These are phyloP conservation scores for Gobionotothen gibberifrons DNA, from an alignment of 2,797 vertebrate genomes.

Conservation along the genomic window DNA sequence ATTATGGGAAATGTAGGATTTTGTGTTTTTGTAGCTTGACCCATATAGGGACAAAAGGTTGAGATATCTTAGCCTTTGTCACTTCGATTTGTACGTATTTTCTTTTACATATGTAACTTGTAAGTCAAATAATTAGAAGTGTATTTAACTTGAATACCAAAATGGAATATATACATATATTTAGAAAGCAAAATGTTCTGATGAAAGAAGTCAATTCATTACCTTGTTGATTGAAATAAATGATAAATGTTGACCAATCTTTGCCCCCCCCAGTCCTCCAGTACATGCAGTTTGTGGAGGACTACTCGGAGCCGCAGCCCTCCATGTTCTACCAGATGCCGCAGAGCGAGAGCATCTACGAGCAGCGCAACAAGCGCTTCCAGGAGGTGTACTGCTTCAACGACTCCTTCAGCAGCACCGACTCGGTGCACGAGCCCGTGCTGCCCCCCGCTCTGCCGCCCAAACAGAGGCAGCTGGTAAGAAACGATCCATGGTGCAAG, in stretches of 20 bases:
- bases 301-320: slow-evolving; percentile 98
- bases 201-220: neutral
- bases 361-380: slow-evolving; percentile 95
- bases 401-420: slow-evolving; percentile 90
- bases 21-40: neutral
- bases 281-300: slow-evolving; percentile 99
- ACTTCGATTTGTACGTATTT: neutral
- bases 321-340: slow-evolving; percentile 98
- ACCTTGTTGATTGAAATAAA: neutral
- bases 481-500: slow-evolving; percentile 42
- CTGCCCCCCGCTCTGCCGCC: slow-evolving; percentile 94
- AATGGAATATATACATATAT: too few species aligned
- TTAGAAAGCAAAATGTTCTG: too few species aligned
- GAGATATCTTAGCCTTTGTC: neutral
- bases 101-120: neutral
- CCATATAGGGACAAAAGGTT: neutral
- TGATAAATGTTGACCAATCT: neutral
- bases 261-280: slow-evolving; percentile 88
- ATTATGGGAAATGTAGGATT: too few species aligned
- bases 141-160: too few species aligned
- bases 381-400: slow-evolving; percentile 96
- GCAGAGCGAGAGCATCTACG: slow-evolving; percentile 97
- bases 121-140: neutral
- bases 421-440: slow-evolving; percentile 87
- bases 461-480: slow-evolving; percentile 97